Conservation (phyloP, 2,797 vertebrate genomes). For the Tympanoctomys barrerae region DNA sequence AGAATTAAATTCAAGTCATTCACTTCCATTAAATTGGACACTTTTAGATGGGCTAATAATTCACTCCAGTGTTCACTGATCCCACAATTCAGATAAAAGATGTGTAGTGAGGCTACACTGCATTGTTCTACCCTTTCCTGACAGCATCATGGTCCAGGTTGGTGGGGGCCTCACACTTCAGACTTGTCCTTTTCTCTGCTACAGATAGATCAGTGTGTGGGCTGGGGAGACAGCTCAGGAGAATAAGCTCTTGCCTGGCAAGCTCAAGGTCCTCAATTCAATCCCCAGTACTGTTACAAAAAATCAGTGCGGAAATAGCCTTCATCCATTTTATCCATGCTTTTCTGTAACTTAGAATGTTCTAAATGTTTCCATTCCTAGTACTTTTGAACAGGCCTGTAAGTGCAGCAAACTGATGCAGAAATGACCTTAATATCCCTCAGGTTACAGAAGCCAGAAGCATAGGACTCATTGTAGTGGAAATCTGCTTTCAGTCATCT, state of each 20-base stretch:
- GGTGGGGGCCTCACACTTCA: not conserved
- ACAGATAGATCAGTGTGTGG: not conserved
- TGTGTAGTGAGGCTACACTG: not conserved
- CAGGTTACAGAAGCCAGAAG: not conserved
- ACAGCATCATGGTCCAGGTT: not conserved
- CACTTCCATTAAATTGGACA: not conserved
- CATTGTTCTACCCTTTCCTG: not conserved
- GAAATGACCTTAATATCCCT: not conserved
- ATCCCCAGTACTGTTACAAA: too few relatives aligned
- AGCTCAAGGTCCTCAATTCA: too few relatives aligned
- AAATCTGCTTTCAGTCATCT: not conserved
- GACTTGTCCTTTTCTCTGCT: not conserved
- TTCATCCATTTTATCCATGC: not conserved
- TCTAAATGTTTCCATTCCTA: not conserved
- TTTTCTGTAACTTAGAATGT: conserved; percentile 22
- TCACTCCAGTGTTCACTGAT: not conserved
- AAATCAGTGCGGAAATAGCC: not conserved
- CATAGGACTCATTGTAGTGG: not conserved
- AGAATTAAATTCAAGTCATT: not conserved
- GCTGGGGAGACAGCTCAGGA: too few relatives aligned
- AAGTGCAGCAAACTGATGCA: not conserved
- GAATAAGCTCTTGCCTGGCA: too few relatives aligned
- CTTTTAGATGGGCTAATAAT: not conserved
- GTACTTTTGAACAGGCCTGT: not conserved
- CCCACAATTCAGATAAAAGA: not conserved